Conservation (phyloP, 2,113 vertebrate species). For the Albula goreensis region DNA sequence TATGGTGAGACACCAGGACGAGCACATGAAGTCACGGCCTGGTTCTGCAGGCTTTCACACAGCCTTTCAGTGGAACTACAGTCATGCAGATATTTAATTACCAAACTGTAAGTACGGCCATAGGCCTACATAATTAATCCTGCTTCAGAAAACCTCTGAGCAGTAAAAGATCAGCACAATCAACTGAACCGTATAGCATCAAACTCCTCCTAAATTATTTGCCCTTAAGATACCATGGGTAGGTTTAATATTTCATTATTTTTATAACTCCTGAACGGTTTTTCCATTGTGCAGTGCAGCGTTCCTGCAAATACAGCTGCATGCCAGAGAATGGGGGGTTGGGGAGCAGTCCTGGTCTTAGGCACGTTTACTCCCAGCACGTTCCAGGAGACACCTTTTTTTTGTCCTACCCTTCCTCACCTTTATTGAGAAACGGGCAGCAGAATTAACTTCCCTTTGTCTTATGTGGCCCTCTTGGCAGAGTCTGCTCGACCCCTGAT, state of each 20-base stretch:
- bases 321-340: background rate
- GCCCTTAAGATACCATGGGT: background rate
- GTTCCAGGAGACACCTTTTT: background rate
- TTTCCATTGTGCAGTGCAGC: background rate
- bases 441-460: background rate
- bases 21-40: background rate
- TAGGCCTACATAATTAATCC: constrained; percentile 15
- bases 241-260: constrained; percentile 15
- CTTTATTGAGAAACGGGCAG: background rate
- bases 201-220: constrained; percentile 9
- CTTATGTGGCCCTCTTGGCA: too few species aligned
- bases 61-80: background rate
- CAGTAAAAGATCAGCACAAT: constrained; percentile 1
- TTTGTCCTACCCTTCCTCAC: background rate
- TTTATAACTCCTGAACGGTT: background rate
- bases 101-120: constrained; percentile 9
- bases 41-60: background rate
- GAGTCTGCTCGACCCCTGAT: too few species aligned
- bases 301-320: background rate
- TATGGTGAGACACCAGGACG: background rate
- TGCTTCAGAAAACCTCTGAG: constrained; percentile 12
- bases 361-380: background rate
- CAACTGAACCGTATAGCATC: background rate
- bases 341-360: background rate
- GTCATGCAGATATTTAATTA: background rate